Evolutionary conservation across 2,888 invertebrate species (phyloP), one percentile per base, ranked within the genome.

Genomic region (Tortrix viridana): DNA sequence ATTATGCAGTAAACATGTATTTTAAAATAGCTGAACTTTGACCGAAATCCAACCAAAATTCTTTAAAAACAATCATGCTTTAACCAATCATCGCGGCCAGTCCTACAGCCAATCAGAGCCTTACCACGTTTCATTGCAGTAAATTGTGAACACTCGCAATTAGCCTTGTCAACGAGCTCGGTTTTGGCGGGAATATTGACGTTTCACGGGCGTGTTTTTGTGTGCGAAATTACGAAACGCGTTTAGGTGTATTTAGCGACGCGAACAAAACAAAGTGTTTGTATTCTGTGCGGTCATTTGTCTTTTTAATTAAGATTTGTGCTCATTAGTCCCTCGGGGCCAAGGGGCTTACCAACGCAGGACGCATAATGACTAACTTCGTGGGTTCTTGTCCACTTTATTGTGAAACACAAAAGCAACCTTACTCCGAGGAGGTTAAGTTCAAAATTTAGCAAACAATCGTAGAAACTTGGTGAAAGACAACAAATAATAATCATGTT

Each of bases 101-200:
- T 69, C 69, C 69, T 84, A 84, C 77, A 84, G 85, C 85, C 83
- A 85, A 86, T 86, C 84, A 84, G 74, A 70, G 71, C 70, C 65
- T 69, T 68, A 73, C 74, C 69, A 72, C 70, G 74, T 70, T 72
- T 65, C 54, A 68, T 57, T 71, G 71, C 72, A 75, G 79, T 80
- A 78, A 77, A 81, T 80, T 71, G 74, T 76, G 80, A 80, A 82
- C 80, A 73, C 77, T 67, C 71, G 76, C 79, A 84, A 85, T 85
- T 84, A 84, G 74, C 67, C 60, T 67, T 69, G 79, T 74, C 79
- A 73, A 68, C 70, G 60, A 56, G 43, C 60, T 62, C 26, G 57
- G 64, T 47, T 62, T 68, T 66, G 65, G 71, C 72, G 66, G 67
- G 63, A 68, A 74, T 71, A 71, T 69, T 52, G 47, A 43, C 38